phyloP scores from a whole-genome alignment of 1,140 invertebrate species.

The Drosophila burlai region DNA sequence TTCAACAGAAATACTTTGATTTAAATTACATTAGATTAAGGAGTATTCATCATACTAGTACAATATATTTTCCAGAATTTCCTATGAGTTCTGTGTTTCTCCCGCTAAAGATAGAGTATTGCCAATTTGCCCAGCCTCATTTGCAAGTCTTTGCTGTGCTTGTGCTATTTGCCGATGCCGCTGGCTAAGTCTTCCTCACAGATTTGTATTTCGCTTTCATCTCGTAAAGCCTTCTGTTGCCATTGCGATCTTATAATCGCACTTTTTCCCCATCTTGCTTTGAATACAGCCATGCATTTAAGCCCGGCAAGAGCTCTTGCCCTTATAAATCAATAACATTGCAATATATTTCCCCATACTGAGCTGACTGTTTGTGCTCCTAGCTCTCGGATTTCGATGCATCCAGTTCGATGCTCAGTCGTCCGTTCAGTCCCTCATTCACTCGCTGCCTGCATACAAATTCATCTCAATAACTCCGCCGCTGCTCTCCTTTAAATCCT shows the following conservation, averaged over 20 bases:
- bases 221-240: constrained; percentile 16
- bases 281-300: constrained; percentile 47
- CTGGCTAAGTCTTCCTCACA: constrained; percentile 58
- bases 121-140: constrained; percentile 30
- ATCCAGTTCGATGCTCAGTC: constrained; percentile 45
- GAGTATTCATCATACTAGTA: background rate
- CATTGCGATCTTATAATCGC: constrained; percentile 20
- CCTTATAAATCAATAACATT: constrained; percentile 75
- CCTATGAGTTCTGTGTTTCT: too few species aligned
- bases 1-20: background rate
- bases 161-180: constrained; percentile 42
- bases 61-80: background rate
- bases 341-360: constrained; percentile 71
- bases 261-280: constrained; percentile 6
- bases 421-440: constrained; percentile 51
- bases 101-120: constrained; percentile 57
- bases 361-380: constrained; percentile 24
- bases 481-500: constrained; percentile 70
- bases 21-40: background rate
- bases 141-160: constrained; percentile 44
- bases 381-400: constrained; percentile 59
- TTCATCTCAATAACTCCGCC: constrained; percentile 77
- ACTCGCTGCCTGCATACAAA: constrained; percentile 49
- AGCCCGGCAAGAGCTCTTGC: constrained; percentile 61
- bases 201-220: constrained; percentile 43